phyloP scores from a whole-genome alignment of 2,797 vertebrate genomes.

The Sebastes vulpes region DNA sequence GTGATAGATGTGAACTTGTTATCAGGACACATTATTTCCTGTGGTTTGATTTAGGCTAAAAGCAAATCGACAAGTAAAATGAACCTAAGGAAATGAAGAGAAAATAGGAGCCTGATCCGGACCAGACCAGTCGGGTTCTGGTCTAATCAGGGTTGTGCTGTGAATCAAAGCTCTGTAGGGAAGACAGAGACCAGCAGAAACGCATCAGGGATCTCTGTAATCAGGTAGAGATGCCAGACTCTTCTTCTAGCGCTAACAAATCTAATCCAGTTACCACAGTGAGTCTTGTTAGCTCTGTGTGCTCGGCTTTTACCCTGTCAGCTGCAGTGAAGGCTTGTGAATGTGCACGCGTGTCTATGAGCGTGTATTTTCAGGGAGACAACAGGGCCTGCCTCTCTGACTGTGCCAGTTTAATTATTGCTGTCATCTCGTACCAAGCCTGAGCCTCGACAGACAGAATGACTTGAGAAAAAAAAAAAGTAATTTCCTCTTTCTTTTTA shows the following conservation, averaged over 20 bases:
- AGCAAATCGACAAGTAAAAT: constrained; percentile 1
- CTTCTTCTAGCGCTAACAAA: constrained; percentile 27
- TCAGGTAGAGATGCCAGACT: constrained; percentile 21
- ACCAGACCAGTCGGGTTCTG: not conserved
- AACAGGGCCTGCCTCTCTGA: constrained; percentile 52
- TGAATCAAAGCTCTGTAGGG: constrained; percentile 17
- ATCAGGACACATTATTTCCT: not conserved
- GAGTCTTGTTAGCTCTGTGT: constrained; percentile 45
- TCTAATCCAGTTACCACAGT: constrained; percentile 42
- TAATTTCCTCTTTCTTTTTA: constrained; percentile 72
- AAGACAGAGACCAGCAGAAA: constrained; percentile 5
- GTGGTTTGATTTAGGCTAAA: not conserved
- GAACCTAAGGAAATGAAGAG: not conserved
- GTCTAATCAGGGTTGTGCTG: constrained; percentile 19
- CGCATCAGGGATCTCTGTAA: constrained; percentile 21
- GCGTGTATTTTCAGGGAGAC: constrained; percentile 24
- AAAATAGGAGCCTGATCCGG: not conserved
- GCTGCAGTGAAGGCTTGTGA: constrained; percentile 30
- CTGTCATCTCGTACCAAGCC: constrained; percentile 66
- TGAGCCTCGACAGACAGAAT: constrained; percentile 31
- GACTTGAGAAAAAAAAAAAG: constrained; percentile 70
- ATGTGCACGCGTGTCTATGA: not conserved
- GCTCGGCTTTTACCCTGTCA: constrained; percentile 47
- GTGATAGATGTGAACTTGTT: not conserved
- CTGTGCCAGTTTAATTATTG: constrained; percentile 78